phyloP scores from a whole-genome alignment of 2,797 vertebrate species.

The Gallinago nigripennis region DNA sequence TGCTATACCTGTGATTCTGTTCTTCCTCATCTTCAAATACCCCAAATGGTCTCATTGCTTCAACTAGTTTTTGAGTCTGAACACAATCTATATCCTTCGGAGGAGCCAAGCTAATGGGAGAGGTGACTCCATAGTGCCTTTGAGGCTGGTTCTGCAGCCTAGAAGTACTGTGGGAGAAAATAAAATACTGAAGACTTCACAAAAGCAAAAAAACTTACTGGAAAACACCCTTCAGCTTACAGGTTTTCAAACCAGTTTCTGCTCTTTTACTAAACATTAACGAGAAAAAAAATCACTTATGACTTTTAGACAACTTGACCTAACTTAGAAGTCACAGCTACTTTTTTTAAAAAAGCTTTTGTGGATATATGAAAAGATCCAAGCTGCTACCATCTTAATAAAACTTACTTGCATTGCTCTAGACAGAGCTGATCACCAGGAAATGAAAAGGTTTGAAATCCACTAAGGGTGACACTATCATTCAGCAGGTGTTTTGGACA shows the following conservation, averaged over 20 bases:
- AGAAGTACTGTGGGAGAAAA: slow-evolving; percentile 73
- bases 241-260: background rate
- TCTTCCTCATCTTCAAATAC: slow-evolving; percentile 96
- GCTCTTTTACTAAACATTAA: background rate
- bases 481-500: background rate
- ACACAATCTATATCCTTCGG: slow-evolving; percentile 89
- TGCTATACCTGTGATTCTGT: slow-evolving; percentile 87
- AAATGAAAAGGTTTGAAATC: background rate
- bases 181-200: background rate
- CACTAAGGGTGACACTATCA: background rate
- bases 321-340: background rate
- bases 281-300: background rate
- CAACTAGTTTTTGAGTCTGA: slow-evolving; percentile 90
- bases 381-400: background rate
- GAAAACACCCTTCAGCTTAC: background rate
- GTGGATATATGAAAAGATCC: background rate
- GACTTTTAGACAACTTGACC: background rate
- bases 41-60: slow-evolving; percentile 93
- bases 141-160: slow-evolving; percentile 83
- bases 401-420: background rate
- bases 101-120: slow-evolving; percentile 90
- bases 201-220: background rate
- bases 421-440: background rate
- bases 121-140: slow-evolving; percentile 92
- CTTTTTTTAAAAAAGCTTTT: background rate